Conservation (phyloP, 2,797 vertebrate species). For the Syngnathus rostellatus region DNA sequence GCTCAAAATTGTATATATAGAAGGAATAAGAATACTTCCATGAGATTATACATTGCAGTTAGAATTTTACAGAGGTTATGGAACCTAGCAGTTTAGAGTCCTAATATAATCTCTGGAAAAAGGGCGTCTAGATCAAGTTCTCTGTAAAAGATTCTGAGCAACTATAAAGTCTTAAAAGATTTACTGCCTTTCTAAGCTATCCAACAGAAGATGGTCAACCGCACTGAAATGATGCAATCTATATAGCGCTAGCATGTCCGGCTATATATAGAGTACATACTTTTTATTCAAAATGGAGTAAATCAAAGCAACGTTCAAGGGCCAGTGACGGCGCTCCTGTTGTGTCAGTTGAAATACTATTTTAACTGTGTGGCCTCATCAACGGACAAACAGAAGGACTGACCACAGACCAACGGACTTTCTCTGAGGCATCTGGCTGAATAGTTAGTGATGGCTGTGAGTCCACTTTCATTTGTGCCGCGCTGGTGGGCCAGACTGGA, state of each 20-base stretch:
- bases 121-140: not conserved
- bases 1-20: not conserved
- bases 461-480: slow-evolving; percentile 10
- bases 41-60: not conserved
- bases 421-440: slow-evolving; percentile 30
- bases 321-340: not conserved
- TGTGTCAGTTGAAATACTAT: not conserved
- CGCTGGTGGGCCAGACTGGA: slow-evolving; percentile 1
- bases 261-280: not conserved
- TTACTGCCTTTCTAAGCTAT: not conserved
- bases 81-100: not conserved
- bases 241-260: not conserved
- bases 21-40: not conserved
- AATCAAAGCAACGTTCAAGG: slow-evolving; percentile 1
- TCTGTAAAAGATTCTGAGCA: not conserved
- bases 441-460: slow-evolving; percentile 26
- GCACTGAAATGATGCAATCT: not conserved
- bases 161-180: not conserved
- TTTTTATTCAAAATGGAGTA: not conserved
- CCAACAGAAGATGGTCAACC: slow-evolving; percentile 4
- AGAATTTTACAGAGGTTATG: not conserved
- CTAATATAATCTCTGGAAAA: slow-evolving; percentile 5
- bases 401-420: slow-evolving; percentile 37
- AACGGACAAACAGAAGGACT: slow-evolving; percentile 31
- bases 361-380: slow-evolving; percentile 18